Base-by-base conservation (phyloP, 1,140 invertebrate species). In the Hylaeus volcanicus region DNA sequence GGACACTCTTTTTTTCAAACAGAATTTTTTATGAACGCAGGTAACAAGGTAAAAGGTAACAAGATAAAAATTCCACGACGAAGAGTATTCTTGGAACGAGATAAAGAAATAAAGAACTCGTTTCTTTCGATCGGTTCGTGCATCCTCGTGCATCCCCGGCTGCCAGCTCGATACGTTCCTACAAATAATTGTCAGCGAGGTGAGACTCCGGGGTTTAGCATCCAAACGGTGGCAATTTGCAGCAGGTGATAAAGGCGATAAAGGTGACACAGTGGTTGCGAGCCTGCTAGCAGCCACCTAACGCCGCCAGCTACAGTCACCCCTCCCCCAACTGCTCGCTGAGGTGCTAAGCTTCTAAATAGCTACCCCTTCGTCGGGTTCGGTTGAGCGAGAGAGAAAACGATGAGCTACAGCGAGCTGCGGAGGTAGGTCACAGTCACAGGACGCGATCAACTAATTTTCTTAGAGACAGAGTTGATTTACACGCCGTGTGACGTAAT, bases 231-330 rank as follows among this genome's bases (percentile, higher is more conserved):
- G 90, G 92, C 92, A 93, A 93, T 93, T 93, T 93, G 92, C 91
- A 92, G 90, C 90, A 92, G 92, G 92, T 92, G 92, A 92, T 93
- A 92, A 93, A 93, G 92, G 92, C 92, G 91, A 93, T 93, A 93
- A 93, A 93, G 92, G 91, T 92, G 92, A 93, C 91, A 92, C 90
- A 89, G 89, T 86, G 89, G 89, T 89, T 90, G 89, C 87, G 74
- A 82, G 79, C 70, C 78, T 73, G 85, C 69, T 89, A 79, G 79
- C 85, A 87, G 74, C 87, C 79, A 58, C 72, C 77, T 73, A 70
- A 75, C 63, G 68, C 72, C 75, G 70, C 65, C 69, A 81, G 75
- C 86, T 84, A 74, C 89, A 82, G 56, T 79, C 83, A 69, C 72
- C 82, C 74, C 68, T 9, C 1, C 73, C 83, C 70, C 84, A 80